Percentiles rank a stretch among this genome's conserved stretches.
Evolutionary conservation across 1,140 invertebrate genomes (phyloP).

Genomic region (Brevipalpus yothersi): DNA sequence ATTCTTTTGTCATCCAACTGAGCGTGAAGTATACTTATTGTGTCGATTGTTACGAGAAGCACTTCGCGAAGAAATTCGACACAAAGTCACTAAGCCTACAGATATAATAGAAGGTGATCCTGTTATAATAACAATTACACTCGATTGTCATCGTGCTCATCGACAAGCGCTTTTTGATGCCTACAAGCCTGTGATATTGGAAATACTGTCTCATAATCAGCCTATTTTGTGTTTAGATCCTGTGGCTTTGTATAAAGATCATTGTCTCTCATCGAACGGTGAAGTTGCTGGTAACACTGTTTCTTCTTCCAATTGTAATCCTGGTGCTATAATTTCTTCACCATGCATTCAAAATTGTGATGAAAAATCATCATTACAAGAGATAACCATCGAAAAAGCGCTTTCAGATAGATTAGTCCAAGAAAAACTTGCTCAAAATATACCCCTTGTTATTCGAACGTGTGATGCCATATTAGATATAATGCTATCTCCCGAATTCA

Average conservation of each 20-base stretch:
- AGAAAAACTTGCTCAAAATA: not conserved
- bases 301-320: not conserved
- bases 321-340: not conserved
- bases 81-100: not conserved
- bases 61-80: not conserved
- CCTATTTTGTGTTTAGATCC: not conserved
- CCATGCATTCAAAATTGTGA: not conserved
- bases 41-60: not conserved
- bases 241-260: not conserved
- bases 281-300: too few species aligned
- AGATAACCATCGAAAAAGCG: not conserved
- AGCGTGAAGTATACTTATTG: not conserved
- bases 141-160: not conserved
- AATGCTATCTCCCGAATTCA: not conserved
- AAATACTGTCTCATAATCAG: not conserved
- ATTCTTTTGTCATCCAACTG: not conserved
- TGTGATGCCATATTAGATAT: not conserved
- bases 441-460: not conserved
- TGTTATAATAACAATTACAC: not conserved
- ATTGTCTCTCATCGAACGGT: not conserved
- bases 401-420: not conserved
- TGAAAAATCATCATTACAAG: not conserved
- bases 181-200: not conserved
- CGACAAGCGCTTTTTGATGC: not conserved
- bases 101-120: not conserved